Evolutionary conservation across 2,888 invertebrate genomes (phyloP), one percentile per base, ranked within the genome.

Genomic region (Cheilosia vulpina): DNA sequence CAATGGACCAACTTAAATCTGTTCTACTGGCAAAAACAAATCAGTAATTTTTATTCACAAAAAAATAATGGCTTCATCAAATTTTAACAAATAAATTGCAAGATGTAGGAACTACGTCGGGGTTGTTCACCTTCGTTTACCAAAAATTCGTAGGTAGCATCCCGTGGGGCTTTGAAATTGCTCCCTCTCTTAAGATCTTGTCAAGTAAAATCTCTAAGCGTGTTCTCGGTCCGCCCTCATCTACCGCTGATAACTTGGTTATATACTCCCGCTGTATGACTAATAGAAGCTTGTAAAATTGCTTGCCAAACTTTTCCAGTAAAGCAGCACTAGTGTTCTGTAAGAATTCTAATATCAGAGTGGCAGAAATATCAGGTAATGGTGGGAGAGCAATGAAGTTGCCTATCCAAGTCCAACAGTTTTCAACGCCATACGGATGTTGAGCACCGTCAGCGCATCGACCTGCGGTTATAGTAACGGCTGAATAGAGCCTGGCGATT

Each of bases 321-420:
- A 97, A 93, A 65, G 94, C 93, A 88, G 94, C 94, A 15, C 98
- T 98, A 79, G 96, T 94, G 1, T 96, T 95, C 89, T 96, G 95
- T 52, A 98, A 93, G 91, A 98, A 95, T 88, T 96, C 95, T 90
- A 95, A 94, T 65, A 98, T 92, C 76, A 97, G 92, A 5, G 97
- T 97, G 1, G 98, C 97, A 88, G 96, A 96, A 38, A 98, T 95
- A 89, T 97, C 97, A 0, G 96, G 94, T 89, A 95, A 93, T 0
- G 98, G 97, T 89, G 95, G 95, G 87, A 94, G 91, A 24, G 96
- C 96, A 66, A 97, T 92, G 77, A 96, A 94, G 19, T 96, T 94
- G 0, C 96, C 94, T 19, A 98, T 90, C 97, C 97, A 98, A 82
- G 94, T 94, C 98, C 98, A 98, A 2, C 95, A 97, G 90, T 95